Base-by-base conservation (phyloP, 2,797 vertebrate genomes). In the Cyclura pinguis region DNA sequence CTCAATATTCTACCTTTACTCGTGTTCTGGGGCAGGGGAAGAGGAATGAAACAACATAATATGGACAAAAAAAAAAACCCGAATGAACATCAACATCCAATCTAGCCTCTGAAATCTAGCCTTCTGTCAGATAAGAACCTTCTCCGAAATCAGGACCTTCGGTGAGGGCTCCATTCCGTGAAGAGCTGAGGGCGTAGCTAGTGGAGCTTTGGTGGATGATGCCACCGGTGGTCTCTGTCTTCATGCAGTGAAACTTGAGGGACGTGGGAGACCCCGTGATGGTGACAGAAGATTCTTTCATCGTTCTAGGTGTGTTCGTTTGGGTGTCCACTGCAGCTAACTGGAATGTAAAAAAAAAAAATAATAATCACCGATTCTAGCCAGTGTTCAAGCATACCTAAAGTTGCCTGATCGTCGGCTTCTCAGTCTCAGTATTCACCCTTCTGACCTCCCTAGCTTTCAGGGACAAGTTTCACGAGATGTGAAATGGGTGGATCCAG, bases 161-260 rank as follows among this genome's bases (percentile, higher is more conserved):
- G 67, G 84, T 94, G 94, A 96, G 0, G 22, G 89, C 1, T 80
- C 95, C 95, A 4, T 3, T 9, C 32, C 78, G 2, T 20, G 20
- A 62, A 20, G 59, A 5, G 2, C 20, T 62, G 4, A 22, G 4
- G 6, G 67, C 29, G 8, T 32, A 32, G 3, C 3, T 5, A 69
- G 29, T 32, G 67, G 29, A 32, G 67, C 10, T 69, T 13, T 69
- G 27, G 10, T 32, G 10, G 2, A 3, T 3, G 9, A 3, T 13
- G 1, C 3, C 99, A 95, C 99, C 98, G 6, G 20, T 3, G 97
- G 97, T 99, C 94, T 98, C 97, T 22, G 98, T 99, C 97, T 99
- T 98, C 74, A 99, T 97, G 94, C 99, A 99, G 27, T 98, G 98
- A 59, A 99, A 98, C 97, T 99, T 99, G 69, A 99, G 98, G 62